Conservation (phyloP, 2,113 vertebrate genomes). For the Ochotona curzoniae region DNA sequence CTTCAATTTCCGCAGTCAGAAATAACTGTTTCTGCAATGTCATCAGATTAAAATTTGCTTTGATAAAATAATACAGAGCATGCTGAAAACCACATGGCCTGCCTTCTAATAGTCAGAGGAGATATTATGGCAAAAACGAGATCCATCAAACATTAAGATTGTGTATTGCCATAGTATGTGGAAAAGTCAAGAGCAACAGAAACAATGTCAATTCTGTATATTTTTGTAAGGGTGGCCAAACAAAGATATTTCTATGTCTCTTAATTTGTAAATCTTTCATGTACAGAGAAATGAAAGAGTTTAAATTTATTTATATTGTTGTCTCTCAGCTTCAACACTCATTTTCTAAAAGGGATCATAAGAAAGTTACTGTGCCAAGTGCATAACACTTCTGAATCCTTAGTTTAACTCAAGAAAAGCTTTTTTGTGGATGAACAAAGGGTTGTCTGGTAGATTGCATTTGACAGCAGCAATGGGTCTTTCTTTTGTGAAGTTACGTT, state of each 20-base stretch:
- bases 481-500: constrained; percentile 15
- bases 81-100: background rate
- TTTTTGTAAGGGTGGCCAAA: constrained; percentile 29
- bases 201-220: background rate
- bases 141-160: constrained; percentile 6
- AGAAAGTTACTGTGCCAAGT: background rate
- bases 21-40: constrained; percentile 47
- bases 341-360: background rate
- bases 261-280: constrained; percentile 25
- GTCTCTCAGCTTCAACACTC: constrained; percentile 3
- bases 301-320: background rate
- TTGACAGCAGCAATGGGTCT: background rate
- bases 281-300: background rate
- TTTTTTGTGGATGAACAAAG: background rate
- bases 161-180: background rate
- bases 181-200: constrained; percentile 5
- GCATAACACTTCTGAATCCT: background rate
- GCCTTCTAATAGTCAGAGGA: constrained; percentile 10
- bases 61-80: background rate
- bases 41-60: constrained; percentile 13
- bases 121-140: background rate
- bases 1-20: constrained; percentile 9
- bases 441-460: background rate
- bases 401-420: constrained; percentile 32
- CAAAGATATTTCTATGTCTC: constrained; percentile 6